A percentile compares a stretch with the other conserved stretches of the same genome.
phyloP scores from a whole-genome alignment of 1,140 invertebrate species.

The Brachionus paranguensis region DNA sequence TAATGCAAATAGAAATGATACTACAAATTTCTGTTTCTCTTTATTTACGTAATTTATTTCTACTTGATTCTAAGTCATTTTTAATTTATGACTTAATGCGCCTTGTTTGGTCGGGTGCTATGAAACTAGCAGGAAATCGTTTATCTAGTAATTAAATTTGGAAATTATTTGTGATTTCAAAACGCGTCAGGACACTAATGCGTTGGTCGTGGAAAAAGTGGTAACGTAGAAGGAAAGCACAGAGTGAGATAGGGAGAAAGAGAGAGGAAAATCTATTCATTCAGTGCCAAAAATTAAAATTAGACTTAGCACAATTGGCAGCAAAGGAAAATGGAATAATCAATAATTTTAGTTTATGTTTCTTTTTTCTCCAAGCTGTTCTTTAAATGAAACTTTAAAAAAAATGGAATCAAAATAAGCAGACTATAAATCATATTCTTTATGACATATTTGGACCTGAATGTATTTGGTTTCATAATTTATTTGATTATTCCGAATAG shows the following conservation, averaged over 20 bases:
- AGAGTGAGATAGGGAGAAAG: neutral
- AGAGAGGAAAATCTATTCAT: slow-evolving; percentile 6
- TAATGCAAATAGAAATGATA: neutral
- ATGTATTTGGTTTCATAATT: neutral
- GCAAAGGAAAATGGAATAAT: neutral
- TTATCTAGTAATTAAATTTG: slow-evolving; percentile 20
- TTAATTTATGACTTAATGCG: neutral
- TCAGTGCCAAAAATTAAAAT: slow-evolving; percentile 11
- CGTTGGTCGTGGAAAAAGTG: neutral
- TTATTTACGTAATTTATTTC: neutral
- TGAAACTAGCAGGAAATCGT: slow-evolving; percentile 1
- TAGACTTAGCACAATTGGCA: neutral
- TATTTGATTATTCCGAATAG: neutral
- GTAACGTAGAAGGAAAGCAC: neutral
- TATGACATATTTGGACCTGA: neutral
- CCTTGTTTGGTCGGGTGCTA: neutral
- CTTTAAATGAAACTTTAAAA: neutral
- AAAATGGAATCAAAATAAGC: neutral
- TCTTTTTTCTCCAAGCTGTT: neutral
- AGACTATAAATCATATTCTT: neutral
- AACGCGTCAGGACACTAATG: neutral
- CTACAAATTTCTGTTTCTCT: neutral
- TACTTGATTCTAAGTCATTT: neutral
- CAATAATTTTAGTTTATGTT: slow-evolving; percentile 33
- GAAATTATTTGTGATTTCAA: neutral